These are phyloP conservation scores for Plecturocebus donacophilus DNA, from an alignment of 2,113 vertebrate species.

Conservation along the genomic window DNA sequence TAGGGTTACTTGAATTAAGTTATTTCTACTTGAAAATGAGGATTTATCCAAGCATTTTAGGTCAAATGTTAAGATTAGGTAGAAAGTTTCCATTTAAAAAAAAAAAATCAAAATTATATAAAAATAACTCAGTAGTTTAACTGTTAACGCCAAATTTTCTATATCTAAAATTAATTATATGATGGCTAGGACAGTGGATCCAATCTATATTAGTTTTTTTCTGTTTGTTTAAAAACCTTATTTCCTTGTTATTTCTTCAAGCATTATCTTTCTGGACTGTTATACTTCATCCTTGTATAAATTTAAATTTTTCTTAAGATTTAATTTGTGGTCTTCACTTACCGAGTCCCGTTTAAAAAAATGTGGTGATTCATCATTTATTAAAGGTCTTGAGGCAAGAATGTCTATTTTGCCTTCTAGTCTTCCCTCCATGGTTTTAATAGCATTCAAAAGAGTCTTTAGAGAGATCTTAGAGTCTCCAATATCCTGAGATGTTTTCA, in stretches of 20 bases:
- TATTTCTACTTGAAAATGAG: slow-evolving; percentile 46
- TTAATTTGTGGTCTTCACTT: slow-evolving; percentile 66
- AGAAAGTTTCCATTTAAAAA: not conserved
- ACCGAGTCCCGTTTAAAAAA: slow-evolving; percentile 62
- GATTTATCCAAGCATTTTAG: slow-evolving; percentile 26
- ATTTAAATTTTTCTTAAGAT: slow-evolving; percentile 29
- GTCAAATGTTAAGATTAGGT: not conserved
- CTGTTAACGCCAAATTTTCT: slow-evolving; percentile 39
- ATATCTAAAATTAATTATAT: not conserved
- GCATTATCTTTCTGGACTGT: not conserved
- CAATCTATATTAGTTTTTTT: not conserved
- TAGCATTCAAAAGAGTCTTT: slow-evolving; percentile 69
- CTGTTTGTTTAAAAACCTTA: not conserved
- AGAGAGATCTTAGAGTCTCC: slow-evolving; percentile 66
- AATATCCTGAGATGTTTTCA: slow-evolving; percentile 52
- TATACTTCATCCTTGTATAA: not conserved
- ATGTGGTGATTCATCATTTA: slow-evolving; percentile 8
- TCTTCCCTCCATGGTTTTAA: slow-evolving; percentile 76
- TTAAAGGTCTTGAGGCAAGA: slow-evolving; percentile 60
- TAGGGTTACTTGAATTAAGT: not conserved
- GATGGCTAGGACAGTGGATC: not conserved
- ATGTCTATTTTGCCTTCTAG: slow-evolving; percentile 70
- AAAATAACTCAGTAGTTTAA: not conserved
- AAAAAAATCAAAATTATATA: slow-evolving; percentile 51
- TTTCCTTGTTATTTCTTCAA: not conserved